Evolutionary conservation across 2,113 vertebrate species (phyloP).

Genomic region (Emydura subglobosa): DNA sequence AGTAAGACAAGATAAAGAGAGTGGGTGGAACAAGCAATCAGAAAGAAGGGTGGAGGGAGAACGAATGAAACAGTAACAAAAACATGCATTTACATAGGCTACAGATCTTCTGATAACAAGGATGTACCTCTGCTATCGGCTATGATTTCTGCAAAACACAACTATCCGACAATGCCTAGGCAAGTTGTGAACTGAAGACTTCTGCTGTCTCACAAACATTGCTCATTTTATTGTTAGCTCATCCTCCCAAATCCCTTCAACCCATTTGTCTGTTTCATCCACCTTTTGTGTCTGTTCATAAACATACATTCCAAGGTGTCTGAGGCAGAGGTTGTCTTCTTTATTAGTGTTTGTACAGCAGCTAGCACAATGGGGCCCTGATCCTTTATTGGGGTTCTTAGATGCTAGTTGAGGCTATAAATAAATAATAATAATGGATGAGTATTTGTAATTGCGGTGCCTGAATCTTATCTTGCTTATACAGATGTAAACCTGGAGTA

Average conservation of each 20-base stretch:
- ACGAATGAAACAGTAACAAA: neutral
- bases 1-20: neutral
- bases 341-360: neutral
- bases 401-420: neutral
- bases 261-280: neutral
- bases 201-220: neutral
- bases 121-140: neutral
- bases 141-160: neutral
- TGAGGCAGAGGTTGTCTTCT: neutral
- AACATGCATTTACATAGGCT: neutral
- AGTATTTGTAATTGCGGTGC: neutral
- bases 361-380: neutral
- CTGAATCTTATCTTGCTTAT: neutral
- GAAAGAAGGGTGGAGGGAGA: neutral
- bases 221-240: neutral
- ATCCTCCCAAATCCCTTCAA: neutral
- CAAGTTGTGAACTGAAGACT: rapidly evolving
- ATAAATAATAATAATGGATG: neutral
- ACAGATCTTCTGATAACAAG: neutral
- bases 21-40: neutral
- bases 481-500: neutral
- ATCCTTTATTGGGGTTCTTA: neutral
- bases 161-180: neutral
- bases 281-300: neutral
- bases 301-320: neutral